These are phyloP conservation scores for Zophobas morio DNA, from an alignment of 1,140 invertebrate species.

Conservation along the genomic window DNA sequence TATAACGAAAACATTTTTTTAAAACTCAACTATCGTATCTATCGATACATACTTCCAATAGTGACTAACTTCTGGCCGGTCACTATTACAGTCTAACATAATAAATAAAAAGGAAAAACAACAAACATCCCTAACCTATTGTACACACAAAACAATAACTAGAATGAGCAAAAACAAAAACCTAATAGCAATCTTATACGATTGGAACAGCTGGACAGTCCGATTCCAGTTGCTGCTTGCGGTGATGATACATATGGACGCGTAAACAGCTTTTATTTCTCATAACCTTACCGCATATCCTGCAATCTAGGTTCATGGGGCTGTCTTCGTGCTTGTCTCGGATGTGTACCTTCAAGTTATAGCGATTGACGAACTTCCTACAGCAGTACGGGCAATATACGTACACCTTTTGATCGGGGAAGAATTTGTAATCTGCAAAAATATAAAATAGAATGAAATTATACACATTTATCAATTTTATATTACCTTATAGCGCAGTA, in stretches of 20 bases:
- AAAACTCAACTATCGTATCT: no score
- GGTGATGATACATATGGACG: conserved; percentile 74
- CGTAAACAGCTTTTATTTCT: conserved; percentile 73
- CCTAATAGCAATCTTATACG: neutral
- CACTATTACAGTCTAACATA: conserved; percentile 19
- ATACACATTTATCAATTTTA: conserved; percentile 25
- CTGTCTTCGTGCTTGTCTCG: conserved; percentile 72
- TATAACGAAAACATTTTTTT: no score
- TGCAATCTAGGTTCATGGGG: conserved; percentile 70
- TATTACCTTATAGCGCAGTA: conserved; percentile 33
- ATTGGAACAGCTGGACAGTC: conserved; percentile 1
- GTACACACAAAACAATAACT: neutral
- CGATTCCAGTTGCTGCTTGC: conserved; percentile 67
- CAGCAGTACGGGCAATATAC: conserved; percentile 74
- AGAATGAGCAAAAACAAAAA: conserved; percentile 9
- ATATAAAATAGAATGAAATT: conserved; percentile 32
- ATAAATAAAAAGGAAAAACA: conserved; percentile 29
- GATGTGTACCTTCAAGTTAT: conserved; percentile 75
- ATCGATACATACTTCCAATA: no score
- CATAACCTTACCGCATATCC: conserved; percentile 73
- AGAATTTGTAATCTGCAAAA: conserved; percentile 60
- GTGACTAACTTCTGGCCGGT: no score
- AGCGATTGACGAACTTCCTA: conserved; percentile 74
- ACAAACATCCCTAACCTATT: conserved; percentile 13
- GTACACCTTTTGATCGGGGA: conserved; percentile 68